Evolutionary conservation across 2,113 vertebrate genomes (phyloP).

Genomic region (Tricholaema leucomelas): DNA sequence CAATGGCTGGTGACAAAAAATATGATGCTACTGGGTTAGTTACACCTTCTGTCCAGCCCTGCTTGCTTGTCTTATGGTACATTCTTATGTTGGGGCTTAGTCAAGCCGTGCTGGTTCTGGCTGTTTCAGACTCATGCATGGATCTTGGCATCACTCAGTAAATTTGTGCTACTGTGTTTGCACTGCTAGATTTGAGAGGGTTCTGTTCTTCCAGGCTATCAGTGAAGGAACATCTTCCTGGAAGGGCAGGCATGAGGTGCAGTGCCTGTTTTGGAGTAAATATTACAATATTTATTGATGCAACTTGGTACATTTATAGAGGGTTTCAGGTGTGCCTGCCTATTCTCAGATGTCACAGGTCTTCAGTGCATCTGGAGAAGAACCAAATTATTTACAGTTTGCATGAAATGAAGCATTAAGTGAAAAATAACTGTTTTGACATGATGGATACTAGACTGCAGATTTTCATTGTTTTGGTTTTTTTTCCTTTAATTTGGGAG

Average conservation of each 20-base stretch:
- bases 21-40: not conserved
- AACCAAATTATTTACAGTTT: not conserved
- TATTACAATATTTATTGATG: not conserved
- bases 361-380: not conserved
- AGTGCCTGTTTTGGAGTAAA: not conserved
- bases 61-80: not conserved
- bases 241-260: not conserved
- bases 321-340: not conserved
- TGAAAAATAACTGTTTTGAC: not conserved
- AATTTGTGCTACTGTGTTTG: not conserved
- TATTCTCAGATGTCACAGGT: not conserved
- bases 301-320: not conserved
- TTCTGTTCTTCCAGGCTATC: not conserved
- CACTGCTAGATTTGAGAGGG: not conserved
- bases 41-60: not conserved
- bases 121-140: accelerated
- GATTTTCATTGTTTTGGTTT: not conserved
- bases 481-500: not conserved
- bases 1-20: not conserved
- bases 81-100: not conserved
- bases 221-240: not conserved
- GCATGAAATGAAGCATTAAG: not conserved
- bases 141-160: accelerated
- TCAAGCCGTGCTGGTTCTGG: not conserved
- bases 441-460: not conserved